Evolutionary conservation across 2,797 vertebrate species (phyloP).

Genomic region (Poecilia velifera): DNA sequence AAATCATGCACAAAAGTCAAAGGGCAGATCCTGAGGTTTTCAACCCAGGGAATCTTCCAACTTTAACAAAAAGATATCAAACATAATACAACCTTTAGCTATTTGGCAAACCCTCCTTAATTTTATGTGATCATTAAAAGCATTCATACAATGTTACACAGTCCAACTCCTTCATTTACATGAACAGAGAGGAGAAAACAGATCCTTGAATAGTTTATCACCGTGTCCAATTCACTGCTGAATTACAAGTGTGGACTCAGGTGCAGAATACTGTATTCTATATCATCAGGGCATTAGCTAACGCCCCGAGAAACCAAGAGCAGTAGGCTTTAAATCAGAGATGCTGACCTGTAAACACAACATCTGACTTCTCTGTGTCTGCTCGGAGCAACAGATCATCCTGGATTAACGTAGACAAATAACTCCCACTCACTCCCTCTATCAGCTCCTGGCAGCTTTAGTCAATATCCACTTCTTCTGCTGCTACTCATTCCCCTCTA

Average conservation of each 20-base stretch:
- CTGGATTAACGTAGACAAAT: slow-evolving; percentile 52
- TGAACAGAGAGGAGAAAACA: slow-evolving; percentile 13
- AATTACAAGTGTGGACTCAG: slow-evolving; percentile 50
- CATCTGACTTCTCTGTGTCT: slow-evolving; percentile 34
- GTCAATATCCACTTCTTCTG: slow-evolving; percentile 42
- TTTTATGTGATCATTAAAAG: background rate
- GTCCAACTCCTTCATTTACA: slow-evolving; percentile 21
- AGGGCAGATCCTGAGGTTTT: background rate
- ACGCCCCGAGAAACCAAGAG: slow-evolving; percentile 36
- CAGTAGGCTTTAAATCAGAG: slow-evolving; percentile 48
- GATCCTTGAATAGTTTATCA: slow-evolving; percentile 60
- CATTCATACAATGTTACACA: background rate
- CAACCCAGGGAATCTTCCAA: background rate
- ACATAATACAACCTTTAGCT: background rate
- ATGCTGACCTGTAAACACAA: slow-evolving; percentile 24
- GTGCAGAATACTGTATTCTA: slow-evolving; percentile 35
- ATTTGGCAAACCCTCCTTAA: background rate
- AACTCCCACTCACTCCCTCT: slow-evolving; percentile 14
- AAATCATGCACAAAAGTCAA: background rate
- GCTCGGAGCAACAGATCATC: slow-evolving; percentile 43
- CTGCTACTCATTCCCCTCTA: slow-evolving; percentile 4
- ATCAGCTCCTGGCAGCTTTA: slow-evolving; percentile 37
- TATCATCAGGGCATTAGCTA: slow-evolving; percentile 34
- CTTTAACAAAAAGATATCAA: background rate
- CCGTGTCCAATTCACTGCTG: slow-evolving; percentile 40